Conservation (phyloP, 2,113 vertebrate species). For the Muntiacus reevesi region DNA sequence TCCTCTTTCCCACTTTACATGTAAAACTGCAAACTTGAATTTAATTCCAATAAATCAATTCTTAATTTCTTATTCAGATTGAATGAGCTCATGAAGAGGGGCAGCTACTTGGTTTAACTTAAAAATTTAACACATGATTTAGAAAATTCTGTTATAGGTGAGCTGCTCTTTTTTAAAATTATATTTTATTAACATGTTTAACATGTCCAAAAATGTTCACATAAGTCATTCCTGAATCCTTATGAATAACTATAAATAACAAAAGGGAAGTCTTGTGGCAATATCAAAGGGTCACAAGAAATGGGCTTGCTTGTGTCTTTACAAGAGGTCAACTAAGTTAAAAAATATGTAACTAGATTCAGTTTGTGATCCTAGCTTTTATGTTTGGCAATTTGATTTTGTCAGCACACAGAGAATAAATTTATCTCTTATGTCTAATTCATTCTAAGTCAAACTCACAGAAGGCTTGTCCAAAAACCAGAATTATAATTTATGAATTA, state of each 20-base stretch:
- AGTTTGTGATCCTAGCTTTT: background rate
- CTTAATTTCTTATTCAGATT: slow-evolving; percentile 30
- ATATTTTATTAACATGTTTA: background rate
- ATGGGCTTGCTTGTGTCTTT: background rate
- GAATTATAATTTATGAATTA: slow-evolving; percentile 30
- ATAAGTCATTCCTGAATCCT: background rate
- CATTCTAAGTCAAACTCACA: background rate
- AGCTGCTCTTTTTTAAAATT: background rate
- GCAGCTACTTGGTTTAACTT: background rate
- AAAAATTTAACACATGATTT: background rate
- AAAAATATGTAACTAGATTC: background rate
- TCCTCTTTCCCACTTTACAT: background rate
- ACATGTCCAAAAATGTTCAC: background rate
- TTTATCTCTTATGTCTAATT: background rate
- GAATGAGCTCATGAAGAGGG: background rate
- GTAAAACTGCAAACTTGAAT: background rate
- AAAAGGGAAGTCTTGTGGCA: slow-evolving; percentile 3
- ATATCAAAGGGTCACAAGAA: background rate
- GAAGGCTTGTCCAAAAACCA: background rate
- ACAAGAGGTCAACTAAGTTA: background rate
- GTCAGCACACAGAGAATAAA: background rate
- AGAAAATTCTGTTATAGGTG: background rate
- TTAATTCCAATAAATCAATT: background rate
- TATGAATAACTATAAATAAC: background rate
- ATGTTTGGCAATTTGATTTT: background rate